phyloP scores from a whole-genome alignment of 1,140 invertebrate genomes.

The Plutomurus gul region DNA sequence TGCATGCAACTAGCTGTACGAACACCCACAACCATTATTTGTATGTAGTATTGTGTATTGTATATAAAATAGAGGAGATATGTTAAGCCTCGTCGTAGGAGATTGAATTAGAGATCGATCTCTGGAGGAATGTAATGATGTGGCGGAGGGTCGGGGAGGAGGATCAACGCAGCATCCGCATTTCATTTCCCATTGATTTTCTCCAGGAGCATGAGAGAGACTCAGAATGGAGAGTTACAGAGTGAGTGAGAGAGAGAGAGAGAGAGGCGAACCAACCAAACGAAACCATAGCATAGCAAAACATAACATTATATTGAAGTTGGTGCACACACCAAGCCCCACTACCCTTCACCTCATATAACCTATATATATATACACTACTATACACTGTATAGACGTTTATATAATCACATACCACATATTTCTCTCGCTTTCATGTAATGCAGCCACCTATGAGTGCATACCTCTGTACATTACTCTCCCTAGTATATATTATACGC shows the following conservation, averaged over 20 bases:
- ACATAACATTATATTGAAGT: too few species aligned
- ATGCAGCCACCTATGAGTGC: too few species aligned
- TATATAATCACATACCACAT: too few species aligned
- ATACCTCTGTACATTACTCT: too few species aligned
- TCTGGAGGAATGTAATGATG: slow-evolving; percentile 53
- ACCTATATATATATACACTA: not conserved
- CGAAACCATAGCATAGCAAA: not conserved
- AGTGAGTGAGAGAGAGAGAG: slow-evolving; percentile 5
- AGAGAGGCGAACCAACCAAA: slow-evolving; percentile 23
- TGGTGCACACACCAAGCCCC: not conserved
- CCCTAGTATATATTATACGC: not conserved
- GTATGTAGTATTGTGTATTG: not conserved
- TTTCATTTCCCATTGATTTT: slow-evolving; percentile 53
- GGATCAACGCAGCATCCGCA: slow-evolving; percentile 51
- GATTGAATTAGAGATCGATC: slow-evolving; percentile 53
- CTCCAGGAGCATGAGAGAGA: slow-evolving; percentile 1
- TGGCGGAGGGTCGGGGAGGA: slow-evolving; percentile 48
- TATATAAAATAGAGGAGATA: slow-evolving; percentile 11
- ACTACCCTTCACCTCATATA: not conserved
- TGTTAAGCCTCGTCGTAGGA: slow-evolving; percentile 33
- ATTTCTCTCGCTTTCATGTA: too few species aligned
- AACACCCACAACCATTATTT: too few species aligned
- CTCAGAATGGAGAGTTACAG: too few species aligned
- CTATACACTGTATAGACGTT: not conserved
- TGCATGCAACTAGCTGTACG: too few species aligned